These are phyloP conservation scores for Chaetodon trifasciatus DNA, from an alignment of 2,797 vertebrate species.

Conservation along the genomic window DNA sequence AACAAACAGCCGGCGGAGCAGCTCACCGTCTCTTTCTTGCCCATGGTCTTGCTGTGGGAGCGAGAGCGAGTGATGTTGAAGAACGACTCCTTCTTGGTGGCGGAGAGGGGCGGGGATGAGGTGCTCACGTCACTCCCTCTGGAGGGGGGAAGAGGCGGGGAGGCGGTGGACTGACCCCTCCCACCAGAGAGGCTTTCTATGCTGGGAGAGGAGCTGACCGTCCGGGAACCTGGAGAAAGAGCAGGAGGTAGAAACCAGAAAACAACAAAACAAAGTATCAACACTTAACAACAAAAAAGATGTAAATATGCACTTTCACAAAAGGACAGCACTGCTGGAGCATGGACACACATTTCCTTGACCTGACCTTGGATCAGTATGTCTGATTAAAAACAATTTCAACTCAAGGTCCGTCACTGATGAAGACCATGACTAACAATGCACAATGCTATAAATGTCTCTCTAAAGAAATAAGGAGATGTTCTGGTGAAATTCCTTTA, in stretches of 20 bases:
- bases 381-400: not conserved
- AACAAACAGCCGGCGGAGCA: not conserved
- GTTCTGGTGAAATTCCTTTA: not conserved
- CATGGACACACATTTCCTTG: not conserved
- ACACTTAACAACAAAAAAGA: not conserved
- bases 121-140: conserved; percentile 90
- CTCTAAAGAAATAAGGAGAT: not conserved
- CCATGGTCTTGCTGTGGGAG: conserved; percentile 96
- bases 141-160: conserved; percentile 90
- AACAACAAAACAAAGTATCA: not conserved
- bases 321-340: not conserved
- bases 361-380: not conserved
- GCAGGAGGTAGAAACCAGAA: not conserved
- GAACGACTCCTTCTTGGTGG: conserved; percentile 95
- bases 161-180: conserved; percentile 88
- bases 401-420: not conserved
- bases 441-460: not conserved
- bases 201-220: conserved; percentile 94
- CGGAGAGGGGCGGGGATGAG: conserved; percentile 93
- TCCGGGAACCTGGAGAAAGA: conserved; percentile 84
- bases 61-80: conserved; percentile 97
- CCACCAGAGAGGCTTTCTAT: conserved; percentile 92
- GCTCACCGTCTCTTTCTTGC: conserved; percentile 93
- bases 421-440: not conserved
- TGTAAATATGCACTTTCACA: not conserved